Percentiles rank a stretch among this genome's conserved stretches.
Evolutionary conservation across 2,113 vertebrate genomes (phyloP).

Genomic region (Dascyllus trimaculatus): DNA sequence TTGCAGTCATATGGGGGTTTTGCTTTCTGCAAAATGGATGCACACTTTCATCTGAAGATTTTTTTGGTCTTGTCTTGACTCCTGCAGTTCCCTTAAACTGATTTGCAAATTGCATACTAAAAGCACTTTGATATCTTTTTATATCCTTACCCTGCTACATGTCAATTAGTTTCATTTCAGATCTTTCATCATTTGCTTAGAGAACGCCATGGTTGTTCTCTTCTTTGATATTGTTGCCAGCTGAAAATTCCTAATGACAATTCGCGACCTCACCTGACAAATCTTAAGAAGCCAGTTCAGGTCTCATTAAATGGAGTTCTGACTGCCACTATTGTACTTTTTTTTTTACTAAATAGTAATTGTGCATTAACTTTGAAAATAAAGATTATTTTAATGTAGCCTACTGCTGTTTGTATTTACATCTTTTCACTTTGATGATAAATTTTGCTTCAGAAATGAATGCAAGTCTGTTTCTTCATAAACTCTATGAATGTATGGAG

Average conservation of each 20-base stretch:
- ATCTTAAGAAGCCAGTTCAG: not conserved
- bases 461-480: too few species aligned
- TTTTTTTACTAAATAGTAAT: too few species aligned
- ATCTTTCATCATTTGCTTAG: not conserved
- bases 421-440: too few species aligned
- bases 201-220: not conserved
- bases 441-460: too few species aligned
- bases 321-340: too few species aligned
- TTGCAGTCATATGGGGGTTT: not conserved
- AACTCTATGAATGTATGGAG: too few species aligned
- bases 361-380: too few species aligned
- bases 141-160: not conserved
- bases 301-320: not conserved
- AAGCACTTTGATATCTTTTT: not conserved
- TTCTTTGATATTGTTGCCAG: not conserved
- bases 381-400: too few species aligned
- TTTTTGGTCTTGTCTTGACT: not conserved
- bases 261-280: not conserved
- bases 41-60: not conserved
- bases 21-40: not conserved
- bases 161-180: not conserved
- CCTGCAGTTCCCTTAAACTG: not conserved
- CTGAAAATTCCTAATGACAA: not conserved
- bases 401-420: too few species aligned
- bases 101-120: not conserved